Percentiles rank a stretch among this genome's conserved stretches.
phyloP scores from a whole-genome alignment of 1,140 invertebrate species.

The Aphaenogaster floridana region DNA sequence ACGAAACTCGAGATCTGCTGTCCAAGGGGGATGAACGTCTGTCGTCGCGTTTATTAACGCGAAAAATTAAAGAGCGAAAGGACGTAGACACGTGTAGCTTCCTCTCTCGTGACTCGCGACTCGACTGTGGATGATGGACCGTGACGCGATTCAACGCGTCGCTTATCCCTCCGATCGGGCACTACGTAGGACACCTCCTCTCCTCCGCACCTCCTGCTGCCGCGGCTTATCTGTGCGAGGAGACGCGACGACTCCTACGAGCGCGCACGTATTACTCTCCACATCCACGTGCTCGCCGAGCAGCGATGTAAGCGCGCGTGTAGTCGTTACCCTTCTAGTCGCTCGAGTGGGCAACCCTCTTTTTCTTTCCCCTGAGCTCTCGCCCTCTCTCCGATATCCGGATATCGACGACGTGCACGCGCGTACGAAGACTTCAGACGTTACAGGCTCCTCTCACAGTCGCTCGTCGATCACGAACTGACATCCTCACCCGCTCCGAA shows the following conservation, averaged over 20 bases:
- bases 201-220: not conserved
- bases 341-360: not conserved
- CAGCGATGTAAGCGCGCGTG: not conserved
- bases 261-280: not conserved
- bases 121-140: slow-evolving; percentile 36
- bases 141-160: not conserved
- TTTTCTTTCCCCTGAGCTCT: not conserved
- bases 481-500: slow-evolving; percentile 77
- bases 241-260: not conserved
- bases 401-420: slow-evolving; percentile 51
- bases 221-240: not conserved
- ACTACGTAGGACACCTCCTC: slow-evolving; percentile 14
- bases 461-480: slow-evolving; percentile 77
- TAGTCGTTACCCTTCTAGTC: not conserved
- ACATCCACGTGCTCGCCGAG: slow-evolving; percentile 47
- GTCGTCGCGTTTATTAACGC: not conserved
- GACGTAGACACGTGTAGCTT: not conserved
- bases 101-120: slow-evolving; percentile 46
- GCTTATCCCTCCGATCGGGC: not conserved
- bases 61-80: not conserved
- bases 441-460: slow-evolving; percentile 68
- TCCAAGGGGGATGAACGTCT: not conserved
- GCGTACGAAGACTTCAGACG: slow-evolving; percentile 26
- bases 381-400: slow-evolving; percentile 1
- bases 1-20: not conserved